Base-by-base conservation (phyloP, 2,888 invertebrate species). In the Xylocampa areola region DNA sequence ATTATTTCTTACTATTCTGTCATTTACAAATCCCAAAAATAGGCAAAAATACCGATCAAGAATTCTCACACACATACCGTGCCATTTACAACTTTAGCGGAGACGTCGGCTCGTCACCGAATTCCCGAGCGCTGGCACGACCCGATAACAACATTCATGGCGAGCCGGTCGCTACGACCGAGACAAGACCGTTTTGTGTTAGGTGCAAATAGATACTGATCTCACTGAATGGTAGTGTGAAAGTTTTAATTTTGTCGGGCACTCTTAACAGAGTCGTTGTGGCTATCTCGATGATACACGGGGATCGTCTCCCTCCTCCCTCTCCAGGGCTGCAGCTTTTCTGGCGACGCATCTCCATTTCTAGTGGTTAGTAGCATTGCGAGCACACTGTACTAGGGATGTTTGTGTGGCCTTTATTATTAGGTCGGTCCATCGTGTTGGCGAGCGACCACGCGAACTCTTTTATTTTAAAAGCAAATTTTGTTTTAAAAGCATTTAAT, bases 81-180 rank as follows among this genome's bases (percentile, higher is more conserved):
- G 32, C 11, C 5, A 27, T 16, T 13, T 7, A 13, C 13, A 25
- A 35, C 13, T 40, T 4, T 16, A 13, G 21, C 30, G 17, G 23
- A 13, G 30, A 30, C 27, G 6, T 10, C 4, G 16, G 14, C 10
- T 25, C 29, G 10, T 21, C 41, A 17, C 5, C 23, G 19, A 27
- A 68, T 63, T 63, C 68, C 27, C 6, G 6, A 2, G n/a, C 2
- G 10, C 10, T 11, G 4, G 7, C 36, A 16, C 11, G 41, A 16
- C 0, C 16, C 33, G 51, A 40, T 45, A 44, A 13, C 33, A 1
- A 27, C 11, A 62, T 68, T 68, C 68, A 30, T 45, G 7, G 40
- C 35, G 19, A 5, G 23, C 41, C 50, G 8, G 16, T 14, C 27
- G 13, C 8, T 8, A n/a, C 21, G 3, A 1, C 8, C 17, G 1